phyloP scores from a whole-genome alignment of 2,113 vertebrate species.

The Laticauda colubrina region DNA sequence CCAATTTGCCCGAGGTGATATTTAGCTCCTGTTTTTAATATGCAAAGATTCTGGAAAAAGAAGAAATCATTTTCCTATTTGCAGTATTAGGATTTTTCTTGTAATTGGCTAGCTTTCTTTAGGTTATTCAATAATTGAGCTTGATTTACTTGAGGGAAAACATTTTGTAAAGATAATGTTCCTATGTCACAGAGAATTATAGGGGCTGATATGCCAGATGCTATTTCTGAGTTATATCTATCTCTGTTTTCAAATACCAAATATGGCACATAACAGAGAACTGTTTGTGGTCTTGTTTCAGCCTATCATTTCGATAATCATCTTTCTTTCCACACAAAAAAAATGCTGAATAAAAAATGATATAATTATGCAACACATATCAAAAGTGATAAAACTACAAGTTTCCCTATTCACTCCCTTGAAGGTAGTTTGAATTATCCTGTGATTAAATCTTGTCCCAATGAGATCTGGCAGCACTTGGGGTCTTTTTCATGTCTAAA shows the following conservation, averaged over 20 bases:
- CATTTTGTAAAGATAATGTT: background rate
- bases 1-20: fast-evolving
- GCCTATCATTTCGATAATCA: background rate
- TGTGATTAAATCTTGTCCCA: background rate
- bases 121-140: background rate
- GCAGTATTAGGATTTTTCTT: background rate
- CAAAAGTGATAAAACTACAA: background rate
- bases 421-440: background rate
- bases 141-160: background rate
- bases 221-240: background rate
- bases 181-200: background rate
- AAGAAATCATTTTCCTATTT: background rate
- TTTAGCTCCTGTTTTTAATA: background rate
- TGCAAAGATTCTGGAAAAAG: background rate
- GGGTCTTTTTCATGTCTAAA: background rate
- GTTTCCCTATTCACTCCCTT: background rate
- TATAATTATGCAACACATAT: background rate
- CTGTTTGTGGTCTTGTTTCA: background rate
- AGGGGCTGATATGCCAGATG: background rate
- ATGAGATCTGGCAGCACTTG: background rate
- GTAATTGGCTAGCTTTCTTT: slow-evolving; percentile 10
- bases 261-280: background rate
- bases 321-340: background rate
- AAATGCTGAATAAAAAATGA: background rate
- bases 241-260: background rate